phyloP scores from a whole-genome alignment of 1,140 invertebrate species.

The Drosophila albomicans region DNA sequence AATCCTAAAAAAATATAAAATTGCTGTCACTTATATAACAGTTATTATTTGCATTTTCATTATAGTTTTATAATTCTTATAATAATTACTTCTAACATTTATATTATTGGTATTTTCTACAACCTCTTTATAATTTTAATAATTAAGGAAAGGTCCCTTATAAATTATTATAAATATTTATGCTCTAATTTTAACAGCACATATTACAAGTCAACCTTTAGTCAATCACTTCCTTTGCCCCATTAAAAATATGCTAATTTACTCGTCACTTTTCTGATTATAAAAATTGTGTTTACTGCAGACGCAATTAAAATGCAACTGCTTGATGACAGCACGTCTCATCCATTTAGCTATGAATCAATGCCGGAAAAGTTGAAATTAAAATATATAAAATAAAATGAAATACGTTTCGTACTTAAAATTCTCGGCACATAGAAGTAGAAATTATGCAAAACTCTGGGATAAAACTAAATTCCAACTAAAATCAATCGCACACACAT shows the following conservation, averaged over 20 bases:
- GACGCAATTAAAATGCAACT: slow-evolving; percentile 59
- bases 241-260: too few species aligned
- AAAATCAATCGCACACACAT: slow-evolving; percentile 29
- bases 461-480: slow-evolving; percentile 53
- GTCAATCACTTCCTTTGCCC: background rate
- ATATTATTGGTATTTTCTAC: too few species aligned
- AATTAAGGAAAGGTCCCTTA: too few species aligned
- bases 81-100: too few species aligned
- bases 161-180: too few species aligned
- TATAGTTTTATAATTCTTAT: too few species aligned
- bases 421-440: slow-evolving; percentile 44
- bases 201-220: background rate
- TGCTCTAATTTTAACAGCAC: too few species aligned
- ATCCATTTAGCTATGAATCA: slow-evolving; percentile 26
- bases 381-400: slow-evolving; percentile 37
- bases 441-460: slow-evolving; percentile 63
- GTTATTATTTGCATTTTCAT: too few species aligned
- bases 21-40: too few species aligned
- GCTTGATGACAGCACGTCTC: slow-evolving; percentile 5
- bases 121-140: too few species aligned
- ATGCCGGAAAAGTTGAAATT: slow-evolving; percentile 61
- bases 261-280: too few species aligned
- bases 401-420: slow-evolving; percentile 36
- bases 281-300: background rate
- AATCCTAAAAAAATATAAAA: too few species aligned